Conservation (phyloP, 2,888 invertebrate genomes). For the Acanthosepion esculentum region DNA sequence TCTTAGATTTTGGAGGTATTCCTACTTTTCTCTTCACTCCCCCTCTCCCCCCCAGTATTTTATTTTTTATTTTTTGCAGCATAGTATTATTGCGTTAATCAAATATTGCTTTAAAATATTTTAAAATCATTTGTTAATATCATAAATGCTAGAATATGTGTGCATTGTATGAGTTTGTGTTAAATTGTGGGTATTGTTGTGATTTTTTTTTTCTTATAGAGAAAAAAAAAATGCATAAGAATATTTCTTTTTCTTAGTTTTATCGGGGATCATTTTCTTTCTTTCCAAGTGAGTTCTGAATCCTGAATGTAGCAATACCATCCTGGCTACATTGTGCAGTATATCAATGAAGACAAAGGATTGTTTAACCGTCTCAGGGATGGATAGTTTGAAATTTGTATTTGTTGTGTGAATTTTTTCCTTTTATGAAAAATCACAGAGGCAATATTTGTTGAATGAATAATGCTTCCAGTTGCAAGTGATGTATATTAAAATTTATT, state of each 20-base stretch:
- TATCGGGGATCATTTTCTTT: not conserved
- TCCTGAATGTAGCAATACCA: slow-evolving; percentile 40
- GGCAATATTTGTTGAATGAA: slow-evolving; percentile 25
- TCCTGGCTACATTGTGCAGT: slow-evolving; percentile 47
- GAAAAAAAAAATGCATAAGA: not conserved
- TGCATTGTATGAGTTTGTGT: slow-evolving; percentile 33
- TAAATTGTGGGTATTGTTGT: slow-evolving; percentile 6
- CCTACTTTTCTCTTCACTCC: not conserved
- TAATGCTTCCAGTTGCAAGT: slow-evolving; percentile 42
- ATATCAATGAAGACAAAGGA: slow-evolving; percentile 38
- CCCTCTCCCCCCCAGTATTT: no score
- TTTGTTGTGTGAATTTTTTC: not conserved
- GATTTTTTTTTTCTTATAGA: not conserved
- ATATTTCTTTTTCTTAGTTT: not conserved
- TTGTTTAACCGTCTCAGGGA: slow-evolving; percentile 45
- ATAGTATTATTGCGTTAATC: not conserved
- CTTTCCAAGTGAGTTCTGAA: slow-evolving; percentile 24
- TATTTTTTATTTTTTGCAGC: not conserved
- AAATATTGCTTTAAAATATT: not conserved
- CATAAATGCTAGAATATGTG: not conserved
- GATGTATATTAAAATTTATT: slow-evolving; percentile 25
- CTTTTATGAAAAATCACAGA: not conserved
- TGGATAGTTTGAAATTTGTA: not conserved
- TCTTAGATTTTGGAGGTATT: not conserved
- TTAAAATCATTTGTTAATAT: not conserved